Evolutionary conservation across 2,797 vertebrate species (phyloP).

Genomic region (Sebastes hubbsi): DNA sequence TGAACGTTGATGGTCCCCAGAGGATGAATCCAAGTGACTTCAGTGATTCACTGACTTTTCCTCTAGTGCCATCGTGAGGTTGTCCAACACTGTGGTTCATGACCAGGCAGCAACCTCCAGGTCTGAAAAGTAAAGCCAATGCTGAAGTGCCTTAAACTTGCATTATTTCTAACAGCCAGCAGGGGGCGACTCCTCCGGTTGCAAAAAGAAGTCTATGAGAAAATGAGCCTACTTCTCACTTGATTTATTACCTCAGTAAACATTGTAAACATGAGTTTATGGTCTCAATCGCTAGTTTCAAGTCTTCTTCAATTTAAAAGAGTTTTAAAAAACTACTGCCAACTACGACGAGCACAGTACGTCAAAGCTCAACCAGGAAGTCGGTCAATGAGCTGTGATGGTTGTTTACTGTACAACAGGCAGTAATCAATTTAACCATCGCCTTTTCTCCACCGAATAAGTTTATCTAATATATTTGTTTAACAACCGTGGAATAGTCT

Average conservation of each 20-base stretch:
- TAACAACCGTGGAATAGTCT: background rate
- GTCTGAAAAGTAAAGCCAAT: too few species aligned
- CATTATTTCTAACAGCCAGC: too few species aligned
- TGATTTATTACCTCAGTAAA: too few species aligned
- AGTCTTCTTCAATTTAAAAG: background rate
- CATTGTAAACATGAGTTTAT: too few species aligned
- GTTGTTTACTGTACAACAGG: background rate
- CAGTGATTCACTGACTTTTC: background rate
- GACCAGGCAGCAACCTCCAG: too few species aligned
- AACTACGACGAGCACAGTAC: background rate
- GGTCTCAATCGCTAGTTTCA: too few species aligned
- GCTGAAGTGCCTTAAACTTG: too few species aligned
- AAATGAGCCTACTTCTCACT: too few species aligned
- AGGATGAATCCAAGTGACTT: background rate
- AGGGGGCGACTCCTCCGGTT: too few species aligned
- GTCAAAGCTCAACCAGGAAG: background rate
- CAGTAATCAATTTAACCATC: background rate
- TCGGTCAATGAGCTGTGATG: background rate
- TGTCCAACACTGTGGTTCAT: background rate
- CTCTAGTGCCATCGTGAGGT: background rate
- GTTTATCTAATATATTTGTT: background rate
- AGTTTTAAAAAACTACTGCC: background rate
- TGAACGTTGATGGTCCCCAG: background rate
- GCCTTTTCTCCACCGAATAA: background rate
- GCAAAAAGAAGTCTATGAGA: too few species aligned